Evolutionary conservation across 2,797 vertebrate genomes (phyloP).

Genomic region (Myoxocephalus aenaeus): DNA sequence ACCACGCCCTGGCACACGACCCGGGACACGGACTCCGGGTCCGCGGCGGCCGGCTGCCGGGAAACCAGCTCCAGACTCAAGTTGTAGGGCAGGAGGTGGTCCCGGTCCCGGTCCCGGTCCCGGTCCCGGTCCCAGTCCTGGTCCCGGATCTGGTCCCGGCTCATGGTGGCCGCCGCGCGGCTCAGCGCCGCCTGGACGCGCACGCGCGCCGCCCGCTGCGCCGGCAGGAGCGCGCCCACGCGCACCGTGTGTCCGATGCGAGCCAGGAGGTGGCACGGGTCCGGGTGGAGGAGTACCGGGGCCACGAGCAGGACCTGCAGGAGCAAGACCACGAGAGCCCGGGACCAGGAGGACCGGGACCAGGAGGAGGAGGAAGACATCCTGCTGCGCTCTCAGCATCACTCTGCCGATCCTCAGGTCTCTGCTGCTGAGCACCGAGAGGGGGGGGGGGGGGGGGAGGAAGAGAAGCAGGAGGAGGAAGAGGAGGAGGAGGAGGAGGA

Average conservation of each 20-base stretch:
- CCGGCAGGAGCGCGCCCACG: conserved; percentile 88
- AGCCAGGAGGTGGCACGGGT: conserved; percentile 87
- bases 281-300: conserved; percentile 84
- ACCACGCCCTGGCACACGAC: conserved; percentile 88
- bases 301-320: conserved; percentile 70
- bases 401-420: conserved; percentile 54
- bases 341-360: conserved; percentile 61
- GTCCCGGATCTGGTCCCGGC: conserved; percentile 46
- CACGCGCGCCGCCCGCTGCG: conserved; percentile 79
- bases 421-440: conserved; percentile 29
- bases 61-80: conserved; percentile 88
- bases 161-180: conserved; percentile 73
- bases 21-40: conserved; percentile 89
- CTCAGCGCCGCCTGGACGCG: conserved; percentile 85
- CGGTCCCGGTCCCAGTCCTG: conserved; percentile 37
- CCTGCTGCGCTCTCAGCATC: conserved; percentile 83
- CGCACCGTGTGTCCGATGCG: conserved; percentile 86
- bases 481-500: too few species aligned
- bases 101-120: conserved; percentile 45
- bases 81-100: conserved; percentile 85
- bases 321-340: conserved; percentile 69
- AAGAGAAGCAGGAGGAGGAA: too few species aligned
- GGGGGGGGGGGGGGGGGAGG: neutral
- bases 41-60: conserved; percentile 80
- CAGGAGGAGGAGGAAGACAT: conserved; percentile 79